Base-by-base conservation (phyloP, 1,140 invertebrate genomes). In the Gonioctena quinquepunctata region DNA sequence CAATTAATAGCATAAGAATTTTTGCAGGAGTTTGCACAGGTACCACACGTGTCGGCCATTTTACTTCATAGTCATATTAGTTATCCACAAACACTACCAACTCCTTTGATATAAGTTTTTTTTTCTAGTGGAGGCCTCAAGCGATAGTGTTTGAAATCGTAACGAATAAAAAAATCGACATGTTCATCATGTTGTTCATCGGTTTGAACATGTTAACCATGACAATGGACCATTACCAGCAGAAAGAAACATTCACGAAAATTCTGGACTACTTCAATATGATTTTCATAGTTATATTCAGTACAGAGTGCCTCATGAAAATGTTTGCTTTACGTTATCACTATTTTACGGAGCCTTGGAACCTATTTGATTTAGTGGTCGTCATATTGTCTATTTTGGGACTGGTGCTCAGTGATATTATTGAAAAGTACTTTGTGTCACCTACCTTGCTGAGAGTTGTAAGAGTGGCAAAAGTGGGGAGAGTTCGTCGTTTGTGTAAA, bases 331-430 rank as follows among this genome's bases (percentile, higher is more conserved):
- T 99, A 79, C 90, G 97, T 80, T 96, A 95, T 87, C 94, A 98
- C 88, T 99, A 98, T 88, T 99, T 99, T 89, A 96, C 96, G 85
- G 95, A 98, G 86, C 96, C 97, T 68, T 99, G 97, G 97, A 99
- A 99, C 88, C 89, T 99, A 78, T 99, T 99, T 89, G 97, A 99
- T 90, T 97, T 98, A 88, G 94, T 98, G 81, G 96, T 99, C 83
- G 97, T 99, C 81, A 96, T 97, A 88, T 92, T 99, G 85, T 99
- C 97, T 84, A 96, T 99, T 88, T 90, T 96, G 87, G 96, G 95
- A 89, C 88, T 98, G 87, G 93, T 96, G 79, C 87, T 98, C 82
- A 95, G 94, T 85, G 96, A 98, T 86, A 91, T 97, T 80, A 97
- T 98, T 82, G 95, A 96, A 83, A 96, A 96, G 85, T 98, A 98